phyloP scores from a whole-genome alignment of 2,888 invertebrate species.

The Eurytoma californica region DNA sequence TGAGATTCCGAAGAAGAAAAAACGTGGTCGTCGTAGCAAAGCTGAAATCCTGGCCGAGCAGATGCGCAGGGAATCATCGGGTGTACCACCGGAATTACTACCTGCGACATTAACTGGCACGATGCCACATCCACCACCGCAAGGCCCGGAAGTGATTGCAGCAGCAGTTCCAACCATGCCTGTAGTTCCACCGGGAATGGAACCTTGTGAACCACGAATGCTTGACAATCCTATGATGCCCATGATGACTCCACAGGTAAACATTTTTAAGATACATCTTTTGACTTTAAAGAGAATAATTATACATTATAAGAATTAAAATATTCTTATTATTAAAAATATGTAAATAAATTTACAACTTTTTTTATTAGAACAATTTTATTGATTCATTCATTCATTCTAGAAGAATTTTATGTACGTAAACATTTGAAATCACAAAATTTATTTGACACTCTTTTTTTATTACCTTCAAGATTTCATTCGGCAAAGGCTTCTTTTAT shows the following conservation, averaged over 20 bases:
- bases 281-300: too few relatives aligned
- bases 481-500: too few relatives aligned
- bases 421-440: neutral
- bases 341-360: too few relatives aligned
- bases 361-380: too few relatives aligned
- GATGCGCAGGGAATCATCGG: slow-evolving; percentile 70
- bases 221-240: slow-evolving; percentile 56
- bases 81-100: slow-evolving; percentile 57
- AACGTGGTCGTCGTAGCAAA: slow-evolving; percentile 72
- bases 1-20: slow-evolving; percentile 72
- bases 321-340: too few relatives aligned
- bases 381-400: too few relatives aligned
- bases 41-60: slow-evolving; percentile 73
- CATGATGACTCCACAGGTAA: slow-evolving; percentile 59
- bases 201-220: slow-evolving; percentile 45
- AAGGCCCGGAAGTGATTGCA: slow-evolving; percentile 53
- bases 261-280: neutral
- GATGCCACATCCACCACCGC: slow-evolving; percentile 27
- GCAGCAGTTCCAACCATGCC: slow-evolving; percentile 58
- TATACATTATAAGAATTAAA: too few relatives aligned
- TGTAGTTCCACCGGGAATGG: slow-evolving; percentile 55
- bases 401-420: too few relatives aligned
- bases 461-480: too few relatives aligned
- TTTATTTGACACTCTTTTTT: slow-evolving; percentile 74
- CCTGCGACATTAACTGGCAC: slow-evolving; percentile 34